Base-by-base conservation (phyloP, 2,113 vertebrate species). In the Scopus umbretta region DNA sequence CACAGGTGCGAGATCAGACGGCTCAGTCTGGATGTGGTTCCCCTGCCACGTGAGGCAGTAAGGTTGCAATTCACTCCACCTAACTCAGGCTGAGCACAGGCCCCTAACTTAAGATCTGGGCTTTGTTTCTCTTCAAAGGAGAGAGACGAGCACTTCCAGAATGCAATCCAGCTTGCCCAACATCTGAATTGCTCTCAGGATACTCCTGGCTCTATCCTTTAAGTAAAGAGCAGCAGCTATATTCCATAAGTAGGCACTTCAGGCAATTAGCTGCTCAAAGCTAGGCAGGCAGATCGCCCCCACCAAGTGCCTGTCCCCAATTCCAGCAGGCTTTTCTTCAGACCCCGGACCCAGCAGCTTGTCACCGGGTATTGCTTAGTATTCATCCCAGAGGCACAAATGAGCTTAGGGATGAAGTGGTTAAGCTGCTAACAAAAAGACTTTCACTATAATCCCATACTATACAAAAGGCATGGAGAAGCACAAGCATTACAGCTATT, bases 391-490 rank as follows among this genome's bases (percentile, higher is more conserved):
- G 62, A 75, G 80, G 81, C 73, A 75, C 43, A 61, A 88, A 90
- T 50, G 78, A 88, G 90, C 74, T 93, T 92, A 92, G 86, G 79
- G 71, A 68, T 94, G 95, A 81, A 94, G 85, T 61, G 81, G 90
- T 72, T 96, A 92, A 95, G 90, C 79, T 90, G 90, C 92, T 88
- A 73, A 93, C 94, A 96, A 93, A 80, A 22, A 93, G 92, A 50
- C 79, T 85, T 92, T 72, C 42, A 1, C 23, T 76, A 50, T 92
- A 93, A 96, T 97, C 88, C 85, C 47, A 45, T 68, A 13, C 75
- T n/a, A 17, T 34, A 90, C 88, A 90, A 95, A 97, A 92, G 92
- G 91, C 92, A 74, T 29, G 49, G 74, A 88, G 88, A 76, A 94
- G 88, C 11, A 2, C 92, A 95, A 92, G 86, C 6, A 3, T 89